Evolutionary conservation across 2,797 vertebrate species (phyloP).

Genomic region (Lutjanus argentimaculatus): DNA sequence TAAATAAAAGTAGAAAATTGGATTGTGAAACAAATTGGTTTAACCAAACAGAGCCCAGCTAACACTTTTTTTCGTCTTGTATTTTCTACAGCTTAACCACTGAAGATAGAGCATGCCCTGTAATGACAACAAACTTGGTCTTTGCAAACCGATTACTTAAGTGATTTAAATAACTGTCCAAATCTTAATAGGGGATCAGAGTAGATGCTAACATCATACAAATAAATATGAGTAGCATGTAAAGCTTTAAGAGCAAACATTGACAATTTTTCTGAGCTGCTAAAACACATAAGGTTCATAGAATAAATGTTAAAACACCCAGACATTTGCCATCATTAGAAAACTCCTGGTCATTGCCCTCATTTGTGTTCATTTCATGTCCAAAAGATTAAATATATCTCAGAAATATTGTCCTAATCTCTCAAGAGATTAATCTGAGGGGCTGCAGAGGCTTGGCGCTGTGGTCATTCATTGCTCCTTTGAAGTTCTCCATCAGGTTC

Average conservation of each 20-base stretch:
- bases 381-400: background rate
- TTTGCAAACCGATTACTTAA: background rate
- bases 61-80: background rate
- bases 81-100: background rate
- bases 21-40: conserved; percentile 16
- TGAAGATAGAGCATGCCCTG: background rate
- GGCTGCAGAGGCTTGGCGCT: background rate
- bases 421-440: background rate
- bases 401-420: background rate
- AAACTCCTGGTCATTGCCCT: background rate
- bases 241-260: background rate
- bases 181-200: background rate
- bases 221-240: background rate
- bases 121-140: background rate
- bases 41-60: background rate
- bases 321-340: background rate
- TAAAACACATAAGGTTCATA: background rate
- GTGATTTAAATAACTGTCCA: background rate
- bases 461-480: background rate
- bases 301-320: background rate
- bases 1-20: background rate
- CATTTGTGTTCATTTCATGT: background rate
- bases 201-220: too few relatives aligned
- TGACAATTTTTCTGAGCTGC: too few relatives aligned
- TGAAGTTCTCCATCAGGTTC: background rate